phyloP scores from a whole-genome alignment of 2,113 vertebrate genomes.

The Suncus etruscus region DNA sequence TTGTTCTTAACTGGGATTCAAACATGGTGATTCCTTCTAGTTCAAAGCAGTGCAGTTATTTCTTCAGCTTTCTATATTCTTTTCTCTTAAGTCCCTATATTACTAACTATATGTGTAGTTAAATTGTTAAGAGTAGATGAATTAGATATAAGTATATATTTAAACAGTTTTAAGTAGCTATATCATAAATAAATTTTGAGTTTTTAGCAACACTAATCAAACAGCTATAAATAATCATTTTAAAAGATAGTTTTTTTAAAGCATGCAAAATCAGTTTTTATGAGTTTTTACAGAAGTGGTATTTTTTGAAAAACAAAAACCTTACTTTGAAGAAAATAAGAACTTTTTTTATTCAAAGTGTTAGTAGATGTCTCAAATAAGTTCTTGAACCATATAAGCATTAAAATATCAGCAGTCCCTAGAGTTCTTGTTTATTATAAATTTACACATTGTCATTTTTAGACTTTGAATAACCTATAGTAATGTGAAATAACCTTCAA shows the following conservation, averaged over 20 bases:
- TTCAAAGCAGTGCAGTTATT: neutral
- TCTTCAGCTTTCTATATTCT: neutral
- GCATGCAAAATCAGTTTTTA: conserved; percentile 18
- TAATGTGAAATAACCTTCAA: neutral
- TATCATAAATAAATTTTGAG: neutral
- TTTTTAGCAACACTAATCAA: conserved; percentile 32
- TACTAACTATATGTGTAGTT: neutral
- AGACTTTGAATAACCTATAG: neutral
- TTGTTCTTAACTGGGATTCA: neutral
- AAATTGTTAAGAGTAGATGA: neutral
- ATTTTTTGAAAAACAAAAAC: neutral
- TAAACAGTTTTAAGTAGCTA: neutral
- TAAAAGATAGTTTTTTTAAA: conserved; percentile 1
- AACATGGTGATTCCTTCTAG: neutral
- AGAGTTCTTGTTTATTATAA: neutral
- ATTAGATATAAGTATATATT: neutral
- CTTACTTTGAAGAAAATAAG: neutral
- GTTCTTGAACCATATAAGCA: neutral
- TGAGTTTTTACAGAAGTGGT: neutral
- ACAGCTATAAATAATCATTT: neutral
- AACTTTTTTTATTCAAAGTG: neutral
- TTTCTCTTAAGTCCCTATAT: neutral
- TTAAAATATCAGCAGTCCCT: neutral
- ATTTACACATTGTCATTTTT: neutral
- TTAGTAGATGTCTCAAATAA: too few relatives aligned